phyloP scores from a whole-genome alignment of 1,140 invertebrate genomes.

The Varroa destructor region DNA sequence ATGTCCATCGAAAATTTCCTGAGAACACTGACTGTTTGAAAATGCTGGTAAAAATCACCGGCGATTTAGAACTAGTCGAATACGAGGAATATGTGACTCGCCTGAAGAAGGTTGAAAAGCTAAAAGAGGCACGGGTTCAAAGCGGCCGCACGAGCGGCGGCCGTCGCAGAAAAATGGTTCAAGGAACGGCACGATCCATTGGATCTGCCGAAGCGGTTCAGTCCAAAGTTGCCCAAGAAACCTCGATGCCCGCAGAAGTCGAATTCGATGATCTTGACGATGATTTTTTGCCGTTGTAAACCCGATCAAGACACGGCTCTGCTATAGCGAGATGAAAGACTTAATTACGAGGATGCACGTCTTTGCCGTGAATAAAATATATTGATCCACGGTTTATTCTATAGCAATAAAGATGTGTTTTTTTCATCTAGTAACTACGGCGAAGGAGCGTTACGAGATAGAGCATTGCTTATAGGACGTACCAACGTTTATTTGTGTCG shows the following conservation, averaged over 20 bases:
- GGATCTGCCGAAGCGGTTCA: constrained; percentile 5
- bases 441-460: no score
- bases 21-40: constrained; percentile 74
- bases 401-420: no score
- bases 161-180: background rate
- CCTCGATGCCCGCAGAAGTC: background rate
- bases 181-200: background rate
- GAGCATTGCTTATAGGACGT: no score
- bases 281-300: constrained; percentile 15
- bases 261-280: constrained; percentile 26
- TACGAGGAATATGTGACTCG: constrained; percentile 60
- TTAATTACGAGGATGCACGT: no score
- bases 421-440: no score
- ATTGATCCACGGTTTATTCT: no score
- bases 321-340: no score
- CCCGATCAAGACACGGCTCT: no score
- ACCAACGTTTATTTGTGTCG: no score
- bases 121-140: constrained; percentile 46
- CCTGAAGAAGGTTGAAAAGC: constrained; percentile 65
- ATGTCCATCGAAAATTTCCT: constrained; percentile 60
- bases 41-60: constrained; percentile 64
- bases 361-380: no score
- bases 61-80: constrained; percentile 67
- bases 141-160: constrained; percentile 11
- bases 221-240: background rate